phyloP scores from a whole-genome alignment of 2,888 invertebrate genomes.

The Coecobrya sp. region DNA sequence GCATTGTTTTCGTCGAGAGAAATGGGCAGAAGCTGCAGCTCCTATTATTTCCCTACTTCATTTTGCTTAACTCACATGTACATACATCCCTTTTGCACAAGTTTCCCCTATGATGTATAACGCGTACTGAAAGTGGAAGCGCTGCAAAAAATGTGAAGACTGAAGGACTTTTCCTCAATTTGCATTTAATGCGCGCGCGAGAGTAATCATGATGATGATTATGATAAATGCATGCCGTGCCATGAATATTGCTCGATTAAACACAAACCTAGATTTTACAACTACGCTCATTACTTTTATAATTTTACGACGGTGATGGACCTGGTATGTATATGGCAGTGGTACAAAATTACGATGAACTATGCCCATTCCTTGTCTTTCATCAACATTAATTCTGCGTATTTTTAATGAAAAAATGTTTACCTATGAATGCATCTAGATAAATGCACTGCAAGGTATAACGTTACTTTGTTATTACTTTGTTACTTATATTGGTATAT shows the following conservation, averaged over 20 bases:
- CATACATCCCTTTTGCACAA: not conserved
- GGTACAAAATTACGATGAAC: not conserved
- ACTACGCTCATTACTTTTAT: conserved; percentile 23
- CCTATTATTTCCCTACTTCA: not conserved
- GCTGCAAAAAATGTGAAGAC: conserved; percentile 66
- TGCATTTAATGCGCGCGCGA: conserved; percentile 75
- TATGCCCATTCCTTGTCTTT: too few relatives aligned
- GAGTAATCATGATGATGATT: conserved; percentile 51
- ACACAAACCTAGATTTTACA: conserved; percentile 52
- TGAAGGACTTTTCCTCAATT: conserved; percentile 81
- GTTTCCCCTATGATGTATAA: not conserved
- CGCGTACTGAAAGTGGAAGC: conserved; percentile 27
- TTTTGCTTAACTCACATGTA: conserved; percentile 3
- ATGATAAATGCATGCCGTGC: conserved; percentile 69
- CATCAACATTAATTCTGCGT: too few relatives aligned
- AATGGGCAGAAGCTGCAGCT: conserved; percentile 25
- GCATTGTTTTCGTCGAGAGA: conserved; percentile 45
- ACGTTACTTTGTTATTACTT: too few relatives aligned
- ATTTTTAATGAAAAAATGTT: too few relatives aligned
- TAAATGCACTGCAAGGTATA: too few relatives aligned
- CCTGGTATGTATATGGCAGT: not conserved
- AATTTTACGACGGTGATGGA: conserved; percentile 38
- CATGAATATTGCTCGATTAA: conserved; percentile 60
- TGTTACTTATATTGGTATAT: too few relatives aligned
- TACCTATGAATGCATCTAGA: too few relatives aligned